Evolutionary conservation across 1,140 invertebrate species (phyloP), one percentile per base, ranked within the genome.

Genomic region (Drosophila fuyamai): DNA sequence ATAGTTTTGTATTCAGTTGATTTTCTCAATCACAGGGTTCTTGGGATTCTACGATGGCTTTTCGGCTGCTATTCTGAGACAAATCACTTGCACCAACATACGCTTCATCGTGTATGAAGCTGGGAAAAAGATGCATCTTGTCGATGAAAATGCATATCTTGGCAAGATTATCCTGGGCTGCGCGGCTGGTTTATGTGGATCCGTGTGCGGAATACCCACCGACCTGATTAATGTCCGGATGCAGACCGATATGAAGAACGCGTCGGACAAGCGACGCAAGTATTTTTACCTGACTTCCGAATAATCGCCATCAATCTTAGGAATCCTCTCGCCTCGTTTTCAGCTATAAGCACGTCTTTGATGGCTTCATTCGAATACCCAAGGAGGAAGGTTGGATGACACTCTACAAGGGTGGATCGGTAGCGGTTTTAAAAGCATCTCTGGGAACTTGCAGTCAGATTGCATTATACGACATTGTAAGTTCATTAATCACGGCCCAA

Each of bases 151-250:
- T 18, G 23, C 29, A 23, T 96, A 97, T 88, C 92, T 93, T 61
- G 93, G 95, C 71, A 95, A 95, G 91, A 95, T 97, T 10, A 82
- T 94, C 10, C 84, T 99, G 46, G 98, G 98, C 59, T 97, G 95
- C 12, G 73, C 96, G 40, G 96, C 97, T 29, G 98, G 98, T 6
- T 96, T 96, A 46, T 95, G 94, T 62, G 98, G 76, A 0, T 73
- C 82, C 0, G 12, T 65, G 5, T 23, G 62, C 7, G 75, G 97
- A 1, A 98, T 97, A 50, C 98, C 98, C 16, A 97, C 96, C 41
- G 98, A 99, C 94, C 95, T 99, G 93, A 95, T 99, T 51, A 99
- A 99, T 94, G 98, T 99, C 7, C 94, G 98, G 75, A 99, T 99
- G 99, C 99, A 99, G 93, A 99, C 99, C 94, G 98, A 99, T 94